These are phyloP conservation scores for Taurulus bubalis DNA, from an alignment of 2,113 vertebrate genomes.

Conservation along the genomic window DNA sequence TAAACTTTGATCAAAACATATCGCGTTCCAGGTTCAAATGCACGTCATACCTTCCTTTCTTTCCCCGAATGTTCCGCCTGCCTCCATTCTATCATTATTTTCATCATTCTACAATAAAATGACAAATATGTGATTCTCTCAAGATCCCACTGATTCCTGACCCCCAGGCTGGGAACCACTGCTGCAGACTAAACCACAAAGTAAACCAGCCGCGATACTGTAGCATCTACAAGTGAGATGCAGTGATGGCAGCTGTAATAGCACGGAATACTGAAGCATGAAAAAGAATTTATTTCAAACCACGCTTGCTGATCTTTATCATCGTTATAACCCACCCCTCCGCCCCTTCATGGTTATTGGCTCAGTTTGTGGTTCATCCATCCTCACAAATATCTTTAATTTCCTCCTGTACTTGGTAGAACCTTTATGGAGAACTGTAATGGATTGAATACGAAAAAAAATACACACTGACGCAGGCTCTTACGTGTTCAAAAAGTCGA, in stretches of 20 bases:
- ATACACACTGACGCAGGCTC: background rate
- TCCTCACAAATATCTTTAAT: constrained; percentile 10
- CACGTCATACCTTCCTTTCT: background rate
- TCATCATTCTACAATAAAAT: too few species aligned
- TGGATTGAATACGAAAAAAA: background rate
- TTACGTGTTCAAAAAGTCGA: constrained; percentile 4
- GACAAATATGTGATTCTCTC: background rate
- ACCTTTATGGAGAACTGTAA: background rate
- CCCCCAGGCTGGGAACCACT: background rate
- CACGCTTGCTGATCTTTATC: background rate
- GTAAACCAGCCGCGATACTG: background rate
- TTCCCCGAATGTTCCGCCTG: background rate
- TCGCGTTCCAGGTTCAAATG: too few species aligned
- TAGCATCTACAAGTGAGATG: background rate
- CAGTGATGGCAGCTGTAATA: background rate
- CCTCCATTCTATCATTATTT: background rate
- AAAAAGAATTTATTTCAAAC: background rate
- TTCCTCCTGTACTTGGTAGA: background rate
- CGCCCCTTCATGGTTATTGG: background rate
- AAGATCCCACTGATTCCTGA: background rate
- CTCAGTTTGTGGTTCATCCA: background rate
- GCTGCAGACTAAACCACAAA: background rate
- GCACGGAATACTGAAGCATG: too few species aligned
- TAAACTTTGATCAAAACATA: too few species aligned
- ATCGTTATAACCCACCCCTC: too few species aligned